These are phyloP conservation scores for Smutsia gigantea DNA, from an alignment of 2,797 vertebrate species.

Conservation along the genomic window DNA sequence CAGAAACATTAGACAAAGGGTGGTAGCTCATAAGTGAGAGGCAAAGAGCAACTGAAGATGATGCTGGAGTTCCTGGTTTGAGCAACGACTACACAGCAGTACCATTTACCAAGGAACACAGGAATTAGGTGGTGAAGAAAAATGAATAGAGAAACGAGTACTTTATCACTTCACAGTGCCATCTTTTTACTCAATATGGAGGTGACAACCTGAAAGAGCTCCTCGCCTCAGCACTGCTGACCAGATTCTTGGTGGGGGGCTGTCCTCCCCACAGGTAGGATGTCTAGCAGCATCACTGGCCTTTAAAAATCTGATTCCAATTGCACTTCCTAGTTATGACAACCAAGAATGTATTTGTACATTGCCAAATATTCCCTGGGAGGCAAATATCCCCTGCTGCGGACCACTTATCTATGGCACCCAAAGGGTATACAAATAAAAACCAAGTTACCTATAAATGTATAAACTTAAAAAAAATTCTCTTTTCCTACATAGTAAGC, in stretches of 20 bases:
- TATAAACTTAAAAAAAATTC: not conserved
- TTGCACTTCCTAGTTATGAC: not conserved
- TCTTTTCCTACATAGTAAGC: slow-evolving; percentile 19
- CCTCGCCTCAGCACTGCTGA: not conserved
- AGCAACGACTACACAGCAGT: not conserved
- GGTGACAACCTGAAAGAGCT: not conserved
- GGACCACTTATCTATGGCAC: not conserved
- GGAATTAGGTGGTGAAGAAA: not conserved
- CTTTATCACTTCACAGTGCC: not conserved
- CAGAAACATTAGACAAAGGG: not conserved
- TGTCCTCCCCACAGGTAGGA: not conserved
- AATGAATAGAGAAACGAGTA: not conserved
- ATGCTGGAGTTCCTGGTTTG: not conserved
- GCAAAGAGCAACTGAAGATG: not conserved
- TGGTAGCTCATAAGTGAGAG: not conserved
- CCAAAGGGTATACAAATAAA: not conserved
- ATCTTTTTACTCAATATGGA: not conserved
- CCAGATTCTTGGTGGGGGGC: not conserved
- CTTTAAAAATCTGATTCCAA: not conserved
- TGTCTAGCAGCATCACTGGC: not conserved
- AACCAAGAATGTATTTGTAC: not conserved
- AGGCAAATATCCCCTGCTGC: not conserved
- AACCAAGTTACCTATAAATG: not conserved
- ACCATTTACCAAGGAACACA: not conserved
- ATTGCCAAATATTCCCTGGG: not conserved